These are phyloP conservation scores for Lordiphosa clarofinis DNA, from an alignment of 1,140 invertebrate genomes.

Conservation along the genomic window DNA sequence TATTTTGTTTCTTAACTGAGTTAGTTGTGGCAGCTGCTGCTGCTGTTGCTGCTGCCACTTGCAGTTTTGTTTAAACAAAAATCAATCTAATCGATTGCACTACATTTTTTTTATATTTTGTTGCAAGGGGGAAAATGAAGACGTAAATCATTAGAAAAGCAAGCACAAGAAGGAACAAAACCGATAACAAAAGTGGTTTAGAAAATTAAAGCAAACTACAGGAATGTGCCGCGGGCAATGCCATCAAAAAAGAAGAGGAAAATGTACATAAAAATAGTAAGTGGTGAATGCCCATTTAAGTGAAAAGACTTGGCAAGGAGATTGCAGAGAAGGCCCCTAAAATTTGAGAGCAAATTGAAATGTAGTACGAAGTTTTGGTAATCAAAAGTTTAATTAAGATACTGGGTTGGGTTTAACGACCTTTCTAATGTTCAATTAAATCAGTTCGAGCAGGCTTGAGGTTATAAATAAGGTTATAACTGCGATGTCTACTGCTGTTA, in stretches of 20 bases:
- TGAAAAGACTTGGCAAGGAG: neutral
- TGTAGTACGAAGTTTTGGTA: too few species aligned
- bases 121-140: conserved; percentile 37
- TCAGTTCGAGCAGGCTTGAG: too few species aligned
- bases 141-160: conserved; percentile 48
- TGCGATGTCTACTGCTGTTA: too few species aligned
- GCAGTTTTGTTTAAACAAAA: conserved; percentile 50
- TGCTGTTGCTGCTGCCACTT: conserved; percentile 6
- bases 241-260: conserved; percentile 31
- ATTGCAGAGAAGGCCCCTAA: conserved; percentile 3
- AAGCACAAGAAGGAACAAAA: conserved; percentile 26
- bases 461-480: too few species aligned
- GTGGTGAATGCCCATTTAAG: conserved; percentile 9
- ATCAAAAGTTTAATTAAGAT: too few species aligned
- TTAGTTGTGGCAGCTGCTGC: conserved; percentile 3
- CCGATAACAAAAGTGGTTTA: conserved; percentile 43
- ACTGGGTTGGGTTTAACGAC: too few species aligned
- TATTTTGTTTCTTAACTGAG: conserved; percentile 4
- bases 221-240: conserved; percentile 37
- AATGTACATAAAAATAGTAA: conserved; percentile 6
- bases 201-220: conserved; percentile 34
- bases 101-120: conserved; percentile 16
- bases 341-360: too few species aligned
- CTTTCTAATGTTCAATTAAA: too few species aligned
- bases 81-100: conserved; percentile 56